phyloP scores from a whole-genome alignment of 1,140 invertebrate species.

The Sminthurinus signatus region DNA sequence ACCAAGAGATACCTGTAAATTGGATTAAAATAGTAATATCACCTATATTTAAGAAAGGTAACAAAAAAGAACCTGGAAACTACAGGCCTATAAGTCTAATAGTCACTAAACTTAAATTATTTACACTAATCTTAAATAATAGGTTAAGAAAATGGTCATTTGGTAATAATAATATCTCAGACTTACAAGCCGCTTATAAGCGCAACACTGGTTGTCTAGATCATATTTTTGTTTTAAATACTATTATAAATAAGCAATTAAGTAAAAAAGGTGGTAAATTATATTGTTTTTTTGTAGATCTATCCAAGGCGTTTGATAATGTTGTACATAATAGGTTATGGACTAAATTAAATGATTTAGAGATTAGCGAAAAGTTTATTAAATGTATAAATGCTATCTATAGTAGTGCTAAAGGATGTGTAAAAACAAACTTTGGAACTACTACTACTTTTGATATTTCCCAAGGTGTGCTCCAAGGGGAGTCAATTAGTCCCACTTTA shows the following conservation, averaged over 20 bases:
- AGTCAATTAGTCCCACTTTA: conserved; percentile 17
- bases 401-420: not conserved
- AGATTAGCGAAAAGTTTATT: conserved; percentile 15
- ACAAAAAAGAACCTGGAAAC: conserved; percentile 28
- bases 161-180: conserved; percentile 4
- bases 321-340: conserved; percentile 18
- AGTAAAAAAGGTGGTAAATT: conserved; percentile 13
- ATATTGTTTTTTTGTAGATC: conserved; percentile 27
- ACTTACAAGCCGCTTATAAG: conserved; percentile 19
- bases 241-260: not conserved
- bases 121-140: conserved; percentile 33
- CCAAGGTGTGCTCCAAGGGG: conserved; percentile 26
- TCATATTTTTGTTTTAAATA: not conserved
- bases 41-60: conserved; percentile 37
- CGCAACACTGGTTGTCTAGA: conserved; percentile 11
- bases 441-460: not conserved
- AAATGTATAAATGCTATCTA: conserved; percentile 10
- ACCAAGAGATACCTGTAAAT: not conserved
- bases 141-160: conserved; percentile 32
- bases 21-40: conserved; percentile 13
- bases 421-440: not conserved
- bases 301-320: conserved; percentile 18
- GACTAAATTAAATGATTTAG: conserved; percentile 17
- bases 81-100: conserved; percentile 41
- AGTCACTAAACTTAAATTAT: conserved; percentile 37